Conservation (phyloP, 2,888 invertebrate species). For the Anaspis maculata region DNA sequence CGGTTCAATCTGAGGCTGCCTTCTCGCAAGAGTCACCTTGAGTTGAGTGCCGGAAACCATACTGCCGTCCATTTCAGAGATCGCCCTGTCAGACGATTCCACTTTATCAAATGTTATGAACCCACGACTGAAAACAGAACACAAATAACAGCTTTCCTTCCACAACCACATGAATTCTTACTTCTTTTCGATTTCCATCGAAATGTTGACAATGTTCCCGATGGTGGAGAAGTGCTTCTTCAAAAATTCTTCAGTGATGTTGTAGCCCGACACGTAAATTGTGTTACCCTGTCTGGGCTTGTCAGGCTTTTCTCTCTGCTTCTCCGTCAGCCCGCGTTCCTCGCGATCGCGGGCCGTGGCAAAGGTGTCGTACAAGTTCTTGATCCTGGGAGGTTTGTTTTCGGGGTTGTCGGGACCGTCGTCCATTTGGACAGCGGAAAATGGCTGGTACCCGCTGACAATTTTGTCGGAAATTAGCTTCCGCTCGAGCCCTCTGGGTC, state of each 20-base stretch:
- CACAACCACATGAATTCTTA: too few relatives aligned
- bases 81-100: constrained; percentile 78
- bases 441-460: constrained; percentile 84
- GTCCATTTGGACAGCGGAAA: constrained; percentile 75
- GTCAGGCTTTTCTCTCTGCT: constrained; percentile 47
- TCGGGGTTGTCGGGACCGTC: constrained; percentile 54
- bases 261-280: constrained; percentile 71
- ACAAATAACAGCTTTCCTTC: too few relatives aligned
- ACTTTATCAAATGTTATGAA: constrained; percentile 88
- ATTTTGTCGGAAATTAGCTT: constrained; percentile 67
- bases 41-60: constrained; percentile 66
- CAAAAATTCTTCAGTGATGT: constrained; percentile 70
- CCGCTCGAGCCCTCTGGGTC: constrained; percentile 75
- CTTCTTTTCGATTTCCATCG: constrained; percentile 79
- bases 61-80: constrained; percentile 72
- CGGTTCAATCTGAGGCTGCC: constrained; percentile 71
- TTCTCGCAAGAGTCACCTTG: constrained; percentile 71
- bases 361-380: constrained; percentile 70
- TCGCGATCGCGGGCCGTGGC: constrained; percentile 60
- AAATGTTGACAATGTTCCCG: constrained; percentile 70
- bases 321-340: constrained; percentile 49
- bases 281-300: constrained; percentile 72
- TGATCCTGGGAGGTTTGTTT: constrained; percentile 59
- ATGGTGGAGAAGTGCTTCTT: constrained; percentile 66
- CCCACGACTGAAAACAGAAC: constrained; percentile 58